phyloP scores from a whole-genome alignment of 2,797 vertebrate species.

The Cygnus olor region DNA sequence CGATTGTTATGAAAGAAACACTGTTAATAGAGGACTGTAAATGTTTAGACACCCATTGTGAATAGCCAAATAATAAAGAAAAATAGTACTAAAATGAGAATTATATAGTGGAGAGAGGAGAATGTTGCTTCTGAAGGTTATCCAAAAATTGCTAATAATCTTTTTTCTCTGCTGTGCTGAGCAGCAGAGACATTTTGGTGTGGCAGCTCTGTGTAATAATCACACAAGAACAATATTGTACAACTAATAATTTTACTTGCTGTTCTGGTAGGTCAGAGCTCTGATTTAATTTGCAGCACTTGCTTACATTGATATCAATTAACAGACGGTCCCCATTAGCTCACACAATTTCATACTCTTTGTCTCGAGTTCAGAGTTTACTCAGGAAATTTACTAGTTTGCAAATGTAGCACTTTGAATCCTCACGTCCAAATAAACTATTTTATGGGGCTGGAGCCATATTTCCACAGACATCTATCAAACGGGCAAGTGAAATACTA shows the following conservation, averaged over 20 bases:
- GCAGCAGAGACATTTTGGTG: slow-evolving; percentile 31
- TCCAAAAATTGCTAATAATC: slow-evolving; percentile 65
- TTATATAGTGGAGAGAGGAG: slow-evolving; percentile 27
- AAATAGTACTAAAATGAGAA: slow-evolving; percentile 71
- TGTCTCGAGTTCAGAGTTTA: slow-evolving; percentile 63
- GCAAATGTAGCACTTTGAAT: slow-evolving; percentile 50
- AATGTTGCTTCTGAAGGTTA: slow-evolving; percentile 53
- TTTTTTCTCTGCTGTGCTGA: slow-evolving; percentile 4
- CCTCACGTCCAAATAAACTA: slow-evolving; percentile 33
- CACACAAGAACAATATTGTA: slow-evolving; percentile 51
- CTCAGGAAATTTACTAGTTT: slow-evolving; percentile 62
- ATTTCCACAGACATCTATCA: slow-evolving; percentile 35
- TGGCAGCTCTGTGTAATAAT: slow-evolving; percentile 57
- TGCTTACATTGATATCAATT: slow-evolving; percentile 64
- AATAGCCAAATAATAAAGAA: slow-evolving; percentile 75
- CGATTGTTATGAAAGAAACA: slow-evolving; percentile 75
- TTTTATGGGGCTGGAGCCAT: slow-evolving; percentile 3
- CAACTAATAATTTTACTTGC: slow-evolving; percentile 62
- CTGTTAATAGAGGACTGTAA: slow-evolving; percentile 78
- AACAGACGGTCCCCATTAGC: slow-evolving; percentile 20
- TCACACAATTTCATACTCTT: slow-evolving; percentile 42
- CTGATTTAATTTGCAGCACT: slow-evolving; percentile 67
- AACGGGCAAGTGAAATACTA: not conserved
- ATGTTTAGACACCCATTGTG: slow-evolving; percentile 82
- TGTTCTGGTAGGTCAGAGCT: slow-evolving; percentile 53